Percentiles rank a stretch among this genome's conserved stretches.
Evolutionary conservation across 2,113 vertebrate species (phyloP).

Genomic region (Scomber japonicus): DNA sequence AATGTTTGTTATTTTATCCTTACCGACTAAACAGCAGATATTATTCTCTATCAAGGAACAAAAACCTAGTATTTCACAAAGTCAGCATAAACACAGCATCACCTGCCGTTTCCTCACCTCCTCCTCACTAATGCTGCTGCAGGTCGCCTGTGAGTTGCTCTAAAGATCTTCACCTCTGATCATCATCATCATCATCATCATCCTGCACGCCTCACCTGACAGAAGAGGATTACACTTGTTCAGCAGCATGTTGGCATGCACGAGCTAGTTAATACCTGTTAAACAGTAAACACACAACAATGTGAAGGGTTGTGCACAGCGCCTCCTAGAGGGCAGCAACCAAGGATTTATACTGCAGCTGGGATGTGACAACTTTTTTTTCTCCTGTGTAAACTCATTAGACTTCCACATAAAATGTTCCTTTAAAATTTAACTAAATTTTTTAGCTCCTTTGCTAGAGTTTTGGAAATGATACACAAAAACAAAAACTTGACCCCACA

Average conservation of each 20-base stretch:
- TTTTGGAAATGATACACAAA: neutral
- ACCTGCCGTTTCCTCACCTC: neutral
- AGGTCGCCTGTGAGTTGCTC: neutral
- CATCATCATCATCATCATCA: slow-evolving; percentile 54
- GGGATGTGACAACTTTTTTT: neutral
- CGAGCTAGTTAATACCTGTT: neutral
- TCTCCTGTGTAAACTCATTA: too few relatives aligned
- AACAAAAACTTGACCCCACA: too few relatives aligned
- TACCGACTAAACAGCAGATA: too few relatives aligned
- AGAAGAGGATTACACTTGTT: slow-evolving; percentile 26
- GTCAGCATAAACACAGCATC: too few relatives aligned
- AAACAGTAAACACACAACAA: neutral
- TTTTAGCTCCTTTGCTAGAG: too few relatives aligned
- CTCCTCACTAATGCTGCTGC: slow-evolving; percentile 3
- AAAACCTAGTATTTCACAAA: too few relatives aligned
- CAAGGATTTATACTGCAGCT: neutral
- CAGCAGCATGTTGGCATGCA: slow-evolving; percentile 24
- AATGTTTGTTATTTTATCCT: too few relatives aligned
- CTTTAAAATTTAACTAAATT: too few relatives aligned
- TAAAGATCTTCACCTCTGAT: slow-evolving; percentile 37
- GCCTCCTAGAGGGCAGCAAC: slow-evolving; percentile 17
- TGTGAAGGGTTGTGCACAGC: neutral
- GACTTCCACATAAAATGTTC: too few relatives aligned
- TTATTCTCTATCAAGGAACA: too few relatives aligned
- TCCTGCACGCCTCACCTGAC: slow-evolving; percentile 49